phyloP scores from a whole-genome alignment of 2,797 vertebrate genomes.

The Craterocephalus amniculus region DNA sequence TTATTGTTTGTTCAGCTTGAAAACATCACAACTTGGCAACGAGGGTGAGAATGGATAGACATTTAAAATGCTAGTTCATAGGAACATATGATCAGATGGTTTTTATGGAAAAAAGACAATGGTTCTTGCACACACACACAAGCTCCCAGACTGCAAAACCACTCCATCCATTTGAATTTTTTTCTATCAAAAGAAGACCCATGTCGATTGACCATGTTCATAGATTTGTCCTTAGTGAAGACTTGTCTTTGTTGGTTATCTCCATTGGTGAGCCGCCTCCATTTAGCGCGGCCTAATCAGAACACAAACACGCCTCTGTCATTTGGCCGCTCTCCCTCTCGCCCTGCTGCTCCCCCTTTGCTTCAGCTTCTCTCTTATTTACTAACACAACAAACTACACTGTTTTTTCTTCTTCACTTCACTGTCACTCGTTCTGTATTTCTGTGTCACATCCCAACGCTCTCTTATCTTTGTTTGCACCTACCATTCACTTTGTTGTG shows the following conservation, averaged over 20 bases:
- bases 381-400: conserved; percentile 50
- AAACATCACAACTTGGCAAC: conserved; percentile 74
- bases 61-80: conserved; percentile 53
- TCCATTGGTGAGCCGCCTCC: conserved; percentile 77
- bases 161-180: conserved; percentile 30
- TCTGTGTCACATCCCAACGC: conserved; percentile 4
- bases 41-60: conserved; percentile 52
- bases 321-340: conserved; percentile 75
- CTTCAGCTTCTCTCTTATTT: conserved; percentile 52
- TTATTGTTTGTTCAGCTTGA: conserved; percentile 83
- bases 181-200: conserved; percentile 69
- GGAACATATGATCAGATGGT: conserved; percentile 44
- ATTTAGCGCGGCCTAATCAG: conserved; percentile 79
- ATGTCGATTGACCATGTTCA: conserved; percentile 69
- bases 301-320: conserved; percentile 85
- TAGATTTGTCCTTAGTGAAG: conserved; percentile 76
- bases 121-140: conserved; percentile 6
- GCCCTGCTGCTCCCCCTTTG: conserved; percentile 35
- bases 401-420: conserved; percentile 38
- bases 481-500: conserved; percentile 7
- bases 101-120: conserved; percentile 20
- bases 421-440: conserved; percentile 40
- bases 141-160: conserved; percentile 16
- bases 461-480: conserved; percentile 8
- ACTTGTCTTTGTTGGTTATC: conserved; percentile 80